Percentiles rank a stretch among this genome's conserved stretches.
phyloP scores from a whole-genome alignment of 2,888 invertebrate species.

The Capitulum mitella region DNA sequence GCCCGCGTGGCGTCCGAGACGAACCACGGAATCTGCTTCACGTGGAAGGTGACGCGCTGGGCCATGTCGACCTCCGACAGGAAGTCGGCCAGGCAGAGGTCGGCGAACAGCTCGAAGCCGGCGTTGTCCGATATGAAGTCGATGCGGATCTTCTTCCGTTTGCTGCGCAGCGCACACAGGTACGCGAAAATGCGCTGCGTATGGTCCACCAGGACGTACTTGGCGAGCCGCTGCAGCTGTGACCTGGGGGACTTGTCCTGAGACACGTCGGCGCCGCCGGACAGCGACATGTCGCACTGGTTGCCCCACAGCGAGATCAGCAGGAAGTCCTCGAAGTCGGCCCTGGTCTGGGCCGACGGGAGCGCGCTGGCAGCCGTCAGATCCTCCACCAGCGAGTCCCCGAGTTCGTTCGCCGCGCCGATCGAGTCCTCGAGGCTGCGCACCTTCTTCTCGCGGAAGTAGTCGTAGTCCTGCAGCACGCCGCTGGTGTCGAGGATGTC shows the following conservation, averaged over 20 bases:
- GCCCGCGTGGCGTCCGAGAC: constrained; percentile 74
- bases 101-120: constrained; percentile 86
- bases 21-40: constrained; percentile 90
- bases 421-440: constrained; percentile 52
- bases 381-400: constrained; percentile 41
- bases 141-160: constrained; percentile 36
- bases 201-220: constrained; percentile 27
- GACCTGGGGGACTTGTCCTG: constrained; percentile 52
- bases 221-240: constrained; percentile 45
- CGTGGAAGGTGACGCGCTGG: constrained; percentile 68
- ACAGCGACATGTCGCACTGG: constrained; percentile 83
- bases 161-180: constrained; percentile 26
- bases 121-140: constrained; percentile 84
- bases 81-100: constrained; percentile 77
- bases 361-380: constrained; percentile 38
- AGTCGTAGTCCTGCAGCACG: constrained; percentile 60
- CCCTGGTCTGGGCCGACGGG: constrained; percentile 24
- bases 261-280: constrained; percentile 59
- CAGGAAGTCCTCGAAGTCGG: constrained; percentile 26
- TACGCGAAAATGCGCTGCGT: constrained; percentile 27
- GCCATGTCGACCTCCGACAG: constrained; percentile 55
- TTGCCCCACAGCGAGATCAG: constrained; percentile 82
- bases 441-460: constrained; percentile 67
- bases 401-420: constrained; percentile 45
- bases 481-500: constrained; percentile 52